Evolutionary conservation across 2,113 vertebrate genomes (phyloP).

Genomic region (Rhea americana): DNA sequence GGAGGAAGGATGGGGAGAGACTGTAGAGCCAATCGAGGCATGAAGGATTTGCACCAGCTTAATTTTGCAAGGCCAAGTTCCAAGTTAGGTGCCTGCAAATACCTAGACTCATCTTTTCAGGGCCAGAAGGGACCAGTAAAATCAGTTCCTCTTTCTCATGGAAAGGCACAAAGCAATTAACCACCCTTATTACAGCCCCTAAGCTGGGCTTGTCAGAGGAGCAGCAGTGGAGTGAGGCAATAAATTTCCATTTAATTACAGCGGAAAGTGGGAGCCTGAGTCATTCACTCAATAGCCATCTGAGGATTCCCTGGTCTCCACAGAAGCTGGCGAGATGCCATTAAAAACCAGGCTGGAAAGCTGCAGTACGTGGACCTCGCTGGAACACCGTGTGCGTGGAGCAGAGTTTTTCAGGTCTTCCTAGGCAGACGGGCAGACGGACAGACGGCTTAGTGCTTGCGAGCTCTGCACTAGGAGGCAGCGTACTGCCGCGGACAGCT

Average conservation of each 20-base stretch:
- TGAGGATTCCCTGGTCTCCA: neutral
- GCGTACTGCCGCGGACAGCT: neutral
- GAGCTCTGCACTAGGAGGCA: neutral
- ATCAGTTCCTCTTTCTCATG: neutral
- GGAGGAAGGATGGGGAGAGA: neutral
- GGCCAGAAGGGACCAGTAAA: neutral
- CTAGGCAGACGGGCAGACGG: neutral
- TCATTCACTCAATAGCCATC: neutral
- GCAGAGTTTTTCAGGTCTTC: neutral
- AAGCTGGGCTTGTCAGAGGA: neutral
- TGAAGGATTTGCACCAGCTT: neutral
- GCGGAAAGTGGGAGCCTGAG: neutral
- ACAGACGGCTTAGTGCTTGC: neutral
- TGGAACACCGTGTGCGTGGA: neutral
- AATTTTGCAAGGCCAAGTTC: neutral
- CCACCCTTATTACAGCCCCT: neutral
- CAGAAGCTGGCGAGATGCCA: neutral
- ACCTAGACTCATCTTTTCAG: neutral
- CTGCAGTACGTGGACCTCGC: rapidly evolving
- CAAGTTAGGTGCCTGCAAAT: neutral
- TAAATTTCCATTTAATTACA: neutral
- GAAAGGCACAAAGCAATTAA: neutral
- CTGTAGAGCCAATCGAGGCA: neutral
- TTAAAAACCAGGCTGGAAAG: neutral
- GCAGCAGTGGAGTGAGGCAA: neutral